Evolutionary conservation across 2,113 vertebrate species (phyloP).

Genomic region (Tamias sibiricus): DNA sequence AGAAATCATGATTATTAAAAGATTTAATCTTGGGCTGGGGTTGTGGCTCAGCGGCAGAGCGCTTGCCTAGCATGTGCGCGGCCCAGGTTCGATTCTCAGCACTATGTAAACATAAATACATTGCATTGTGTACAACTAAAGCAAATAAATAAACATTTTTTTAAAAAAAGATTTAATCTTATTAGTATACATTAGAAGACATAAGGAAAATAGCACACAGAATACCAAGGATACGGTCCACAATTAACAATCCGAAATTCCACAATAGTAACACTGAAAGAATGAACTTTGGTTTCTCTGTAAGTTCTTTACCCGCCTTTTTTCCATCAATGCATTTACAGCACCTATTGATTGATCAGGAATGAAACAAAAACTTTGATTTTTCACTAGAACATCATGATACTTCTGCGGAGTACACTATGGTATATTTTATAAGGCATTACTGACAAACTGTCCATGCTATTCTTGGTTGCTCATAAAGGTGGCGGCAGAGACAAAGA

Average conservation of each 20-base stretch:
- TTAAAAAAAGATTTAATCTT: constrained; percentile 36
- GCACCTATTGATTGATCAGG: constrained; percentile 87
- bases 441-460: neutral
- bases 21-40: constrained; percentile 13
- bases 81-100: no score
- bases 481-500: neutral
- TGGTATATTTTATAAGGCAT: neutral
- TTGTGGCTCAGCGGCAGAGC: no score
- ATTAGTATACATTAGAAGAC: neutral
- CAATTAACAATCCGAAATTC: constrained; percentile 96
- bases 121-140: no score
- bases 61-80: no score
- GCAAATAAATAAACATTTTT: no score
- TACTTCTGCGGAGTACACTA: neutral
- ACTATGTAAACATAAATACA: no score
- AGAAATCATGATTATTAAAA: constrained; percentile 28
- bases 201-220: neutral
- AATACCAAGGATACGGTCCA: constrained; percentile 96
- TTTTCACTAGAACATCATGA: neutral
- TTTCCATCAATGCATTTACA: constrained; percentile 90
- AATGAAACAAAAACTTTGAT: constrained; percentile 53
- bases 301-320: constrained; percentile 87
- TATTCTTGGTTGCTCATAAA: neutral
- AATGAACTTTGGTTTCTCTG: constrained; percentile 91
- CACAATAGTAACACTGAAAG: constrained; percentile 93